phyloP scores from a whole-genome alignment of 2,888 invertebrate genomes.

The Merodon equestris region DNA sequence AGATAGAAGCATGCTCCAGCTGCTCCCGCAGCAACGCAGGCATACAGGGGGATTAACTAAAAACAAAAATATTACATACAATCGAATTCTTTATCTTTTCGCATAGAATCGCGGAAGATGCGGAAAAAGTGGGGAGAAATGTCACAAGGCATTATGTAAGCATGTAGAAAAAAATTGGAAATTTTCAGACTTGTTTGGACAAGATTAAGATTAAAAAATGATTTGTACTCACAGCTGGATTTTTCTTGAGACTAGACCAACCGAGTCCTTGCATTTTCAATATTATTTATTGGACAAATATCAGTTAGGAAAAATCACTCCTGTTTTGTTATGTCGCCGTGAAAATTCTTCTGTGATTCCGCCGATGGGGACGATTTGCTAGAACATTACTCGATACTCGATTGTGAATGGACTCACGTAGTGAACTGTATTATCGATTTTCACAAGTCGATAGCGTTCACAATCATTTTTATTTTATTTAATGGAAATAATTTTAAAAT shows the following conservation, averaged over 20 bases:
- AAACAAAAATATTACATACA: slow-evolving; percentile 32
- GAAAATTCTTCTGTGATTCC: slow-evolving; percentile 38
- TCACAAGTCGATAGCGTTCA: not conserved
- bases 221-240: slow-evolving; percentile 85
- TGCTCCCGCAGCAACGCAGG: slow-evolving; percentile 86
- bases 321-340: slow-evolving; percentile 47
- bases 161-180: slow-evolving; percentile 1
- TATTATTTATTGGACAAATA: slow-evolving; percentile 19
- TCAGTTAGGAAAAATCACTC: slow-evolving; percentile 19
- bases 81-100: not conserved
- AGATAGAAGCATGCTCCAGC: slow-evolving; percentile 84
- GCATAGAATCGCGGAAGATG: not conserved
- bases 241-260: slow-evolving; percentile 85
- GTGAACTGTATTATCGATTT: slow-evolving; percentile 38
- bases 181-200: no score
- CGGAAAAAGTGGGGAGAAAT: slow-evolving; percentile 12
- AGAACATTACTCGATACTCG: slow-evolving; percentile 21
- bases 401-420: slow-evolving; percentile 26
- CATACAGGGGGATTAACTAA: slow-evolving; percentile 90
- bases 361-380: slow-evolving; percentile 28
- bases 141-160: slow-evolving; percentile 48
- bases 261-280: slow-evolving; percentile 86
- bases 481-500: not conserved
- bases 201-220: not conserved
- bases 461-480: slow-evolving; percentile 19